Conservation (phyloP, 2,888 invertebrate species). For the Elegia similella region DNA sequence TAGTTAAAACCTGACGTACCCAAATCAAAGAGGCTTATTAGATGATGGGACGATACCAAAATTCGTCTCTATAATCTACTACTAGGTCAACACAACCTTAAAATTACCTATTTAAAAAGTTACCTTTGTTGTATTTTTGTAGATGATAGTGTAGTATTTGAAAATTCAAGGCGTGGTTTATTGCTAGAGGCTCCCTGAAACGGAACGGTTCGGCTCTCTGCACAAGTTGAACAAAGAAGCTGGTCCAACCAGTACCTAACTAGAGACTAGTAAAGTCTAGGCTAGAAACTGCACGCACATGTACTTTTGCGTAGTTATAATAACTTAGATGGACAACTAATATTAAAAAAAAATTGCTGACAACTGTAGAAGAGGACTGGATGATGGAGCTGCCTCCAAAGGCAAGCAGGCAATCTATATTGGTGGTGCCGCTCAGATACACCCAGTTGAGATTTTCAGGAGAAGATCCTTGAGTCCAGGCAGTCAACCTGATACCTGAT, state of each 20-base stretch:
- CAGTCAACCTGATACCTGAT: too few relatives aligned
- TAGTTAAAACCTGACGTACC: too few relatives aligned
- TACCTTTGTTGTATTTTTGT: too few relatives aligned
- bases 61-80: too few relatives aligned
- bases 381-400: constrained; percentile 45
- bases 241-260: background rate
- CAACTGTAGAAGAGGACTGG: too few relatives aligned
- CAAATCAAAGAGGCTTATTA: too few relatives aligned
- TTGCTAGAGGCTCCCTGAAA: background rate
- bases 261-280: too few relatives aligned
- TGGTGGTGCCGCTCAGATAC: constrained; percentile 45
- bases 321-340: background rate
- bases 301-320: background rate
- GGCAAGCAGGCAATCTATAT: constrained; percentile 35
- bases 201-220: constrained; percentile 15
- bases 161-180: background rate
- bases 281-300: background rate
- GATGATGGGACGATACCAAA: too few relatives aligned
- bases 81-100: too few relatives aligned
- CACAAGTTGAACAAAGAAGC: constrained; percentile 14
- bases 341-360: too few relatives aligned
- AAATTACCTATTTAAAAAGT: too few relatives aligned
- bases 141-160: too few relatives aligned
- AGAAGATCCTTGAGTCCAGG: constrained; percentile 41
- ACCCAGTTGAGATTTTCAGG: constrained; percentile 62